Percentiles rank a stretch among this genome's conserved stretches.
Evolutionary conservation across 2,113 vertebrate species (phyloP).

Genomic region (Saimiri boliviensis): DNA sequence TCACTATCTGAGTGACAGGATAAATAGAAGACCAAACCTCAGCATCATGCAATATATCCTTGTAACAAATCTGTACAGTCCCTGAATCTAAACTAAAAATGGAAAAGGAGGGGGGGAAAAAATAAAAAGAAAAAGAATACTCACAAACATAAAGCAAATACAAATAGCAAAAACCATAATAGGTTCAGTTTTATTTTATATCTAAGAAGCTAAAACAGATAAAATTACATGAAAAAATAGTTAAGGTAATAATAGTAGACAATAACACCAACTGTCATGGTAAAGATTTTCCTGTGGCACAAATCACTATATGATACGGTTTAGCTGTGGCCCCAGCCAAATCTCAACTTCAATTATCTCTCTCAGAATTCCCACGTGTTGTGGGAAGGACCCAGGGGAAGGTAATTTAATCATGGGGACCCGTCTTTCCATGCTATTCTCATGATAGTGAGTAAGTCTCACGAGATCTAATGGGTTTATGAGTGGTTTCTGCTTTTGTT

Average conservation of each 20-base stretch:
- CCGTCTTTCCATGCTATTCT: too few species aligned
- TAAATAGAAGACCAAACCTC: neutral
- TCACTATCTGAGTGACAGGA: neutral
- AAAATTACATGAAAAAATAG: neutral
- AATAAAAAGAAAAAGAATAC: neutral
- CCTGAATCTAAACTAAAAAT: neutral
- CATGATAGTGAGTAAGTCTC: too few species aligned
- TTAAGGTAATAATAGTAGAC: neutral
- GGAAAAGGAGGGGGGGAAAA: too few species aligned
- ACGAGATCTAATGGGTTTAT: too few species aligned
- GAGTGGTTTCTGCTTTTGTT: too few species aligned
- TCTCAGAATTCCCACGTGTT: too few species aligned
- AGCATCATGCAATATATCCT: neutral
- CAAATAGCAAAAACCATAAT: neutral
- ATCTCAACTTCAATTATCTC: too few species aligned
- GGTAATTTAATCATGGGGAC: too few species aligned
- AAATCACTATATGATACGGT: neutral
- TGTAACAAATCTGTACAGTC: neutral
- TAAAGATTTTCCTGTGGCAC: neutral
- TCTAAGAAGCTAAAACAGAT: neutral
- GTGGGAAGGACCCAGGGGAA: too few species aligned
- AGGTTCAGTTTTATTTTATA: neutral
- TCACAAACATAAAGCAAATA: conserved; percentile 22
- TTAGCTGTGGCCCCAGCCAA: too few species aligned
- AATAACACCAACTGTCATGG: neutral